Base-by-base conservation (phyloP, 2,888 invertebrate genomes). In the Orthosia cruda region DNA sequence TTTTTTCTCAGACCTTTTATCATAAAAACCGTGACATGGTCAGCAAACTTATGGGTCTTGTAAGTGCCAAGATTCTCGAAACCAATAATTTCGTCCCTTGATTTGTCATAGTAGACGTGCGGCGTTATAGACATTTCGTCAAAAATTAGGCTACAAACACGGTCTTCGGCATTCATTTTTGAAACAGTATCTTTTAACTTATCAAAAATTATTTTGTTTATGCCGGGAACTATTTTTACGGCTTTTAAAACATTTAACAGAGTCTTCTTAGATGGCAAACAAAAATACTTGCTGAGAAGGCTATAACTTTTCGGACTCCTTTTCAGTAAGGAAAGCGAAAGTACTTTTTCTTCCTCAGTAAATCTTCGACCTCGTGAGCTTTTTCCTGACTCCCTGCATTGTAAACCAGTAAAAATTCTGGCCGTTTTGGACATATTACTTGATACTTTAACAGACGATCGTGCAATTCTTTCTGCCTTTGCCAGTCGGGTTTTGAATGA, bases 271-370 rank as follows among this genome's bases (percentile, higher is more conserved):
- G 59, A 59, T 59, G 59, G 59, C 59, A 59, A 40, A 40, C 32
- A 59, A 59, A 59, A 59, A 59, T 59, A 59, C n/a, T 59, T 59
- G 40, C 59, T 59, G 13, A 40, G 59, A 66, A 66, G 55, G 57
- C 62, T 54, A 54, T 54, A 54, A 13, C 54, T 13, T 58, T 58
- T 58, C 32, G 26, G 58, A 58, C 58, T 58, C 58, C 32, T 26
- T 58, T 32, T 59, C 18, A 40, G 32, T 58, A 26, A 32, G 58
- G 58, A 58, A 58, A 18, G 58, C 32, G 58, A 58, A 32, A 58
- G 18, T 58, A 32, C 32, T 32, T 58, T 58, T 32, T 58, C 58
- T 58, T 58, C 32, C 32, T 58, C 32, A 11, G 26, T 32, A 58
- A 58, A 32, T 58, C 18, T 12, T 12, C 59, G 18, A n/a, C 59